A percentile compares a stretch with the other conserved stretches of the same genome.
phyloP scores from a whole-genome alignment of 2,888 invertebrate species.

The Aphrophora alni region DNA sequence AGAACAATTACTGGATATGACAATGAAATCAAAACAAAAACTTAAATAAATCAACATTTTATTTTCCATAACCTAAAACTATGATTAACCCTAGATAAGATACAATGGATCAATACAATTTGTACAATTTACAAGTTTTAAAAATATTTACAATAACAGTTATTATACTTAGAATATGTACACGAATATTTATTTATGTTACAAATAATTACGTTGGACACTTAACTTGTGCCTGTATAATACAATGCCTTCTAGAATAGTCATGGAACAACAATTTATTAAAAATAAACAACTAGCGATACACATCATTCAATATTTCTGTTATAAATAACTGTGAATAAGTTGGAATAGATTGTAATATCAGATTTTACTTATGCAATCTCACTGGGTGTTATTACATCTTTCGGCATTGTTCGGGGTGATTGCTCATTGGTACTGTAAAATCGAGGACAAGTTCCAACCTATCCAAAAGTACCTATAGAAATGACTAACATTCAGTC shows the following conservation, averaged over 20 bases:
- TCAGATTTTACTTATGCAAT: too few species aligned
- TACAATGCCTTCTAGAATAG: background rate
- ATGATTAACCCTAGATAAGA: slow-evolving; percentile 22
- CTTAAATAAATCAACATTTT: slow-evolving; percentile 36
- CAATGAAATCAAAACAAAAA: slow-evolving; percentile 3
- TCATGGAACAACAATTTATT: background rate
- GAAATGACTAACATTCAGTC: background rate
- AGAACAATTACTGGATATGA: too few species aligned
- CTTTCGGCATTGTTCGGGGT: too few species aligned
- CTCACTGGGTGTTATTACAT: too few species aligned
- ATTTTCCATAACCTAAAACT: slow-evolving; percentile 33
- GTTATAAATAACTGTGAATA: too few species aligned
- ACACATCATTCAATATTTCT: too few species aligned
- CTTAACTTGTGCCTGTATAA: background rate
- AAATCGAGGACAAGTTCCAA: too few species aligned
- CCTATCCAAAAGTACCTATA: too few species aligned
- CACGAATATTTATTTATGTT: background rate
- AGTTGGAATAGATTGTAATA: too few species aligned
- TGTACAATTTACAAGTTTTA: background rate
- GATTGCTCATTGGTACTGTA: too few species aligned
- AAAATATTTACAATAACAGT: slow-evolving; percentile 1
- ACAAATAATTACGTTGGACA: background rate
- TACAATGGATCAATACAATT: background rate
- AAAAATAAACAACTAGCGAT: too few species aligned
- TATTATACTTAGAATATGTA: background rate